Conservation (phyloP, 2,888 invertebrate genomes). For the Entomobrya proxima region DNA sequence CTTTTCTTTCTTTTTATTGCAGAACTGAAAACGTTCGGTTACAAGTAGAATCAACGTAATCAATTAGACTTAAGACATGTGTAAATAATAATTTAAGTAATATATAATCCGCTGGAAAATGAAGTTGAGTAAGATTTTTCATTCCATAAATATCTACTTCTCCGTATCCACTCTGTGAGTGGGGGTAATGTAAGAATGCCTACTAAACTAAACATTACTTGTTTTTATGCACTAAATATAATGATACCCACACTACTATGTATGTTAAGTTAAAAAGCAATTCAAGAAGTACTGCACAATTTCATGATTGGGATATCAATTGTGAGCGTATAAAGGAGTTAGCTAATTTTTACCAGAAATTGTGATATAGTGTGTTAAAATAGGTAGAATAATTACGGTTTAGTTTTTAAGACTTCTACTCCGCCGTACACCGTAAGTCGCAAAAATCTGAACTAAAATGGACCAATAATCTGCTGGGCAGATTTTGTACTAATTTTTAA, state of each 20-base stretch:
- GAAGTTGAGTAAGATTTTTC: slow-evolving; percentile 4
- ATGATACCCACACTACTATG: too few relatives aligned
- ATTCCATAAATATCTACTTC: slow-evolving; percentile 7
- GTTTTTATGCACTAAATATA: too few relatives aligned
- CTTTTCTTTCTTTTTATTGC: slow-evolving; percentile 12
- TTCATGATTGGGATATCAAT: too few relatives aligned
- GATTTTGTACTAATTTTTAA: neutral
- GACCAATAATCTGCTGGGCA: slow-evolving; percentile 4
- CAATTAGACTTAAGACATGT: neutral
- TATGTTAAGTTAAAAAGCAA: neutral
- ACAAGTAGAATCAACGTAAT: neutral
- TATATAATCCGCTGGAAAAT: neutral
- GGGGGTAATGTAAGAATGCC: neutral
- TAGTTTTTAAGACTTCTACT: neutral
- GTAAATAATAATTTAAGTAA: neutral
- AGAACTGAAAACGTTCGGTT: slow-evolving; percentile 52
- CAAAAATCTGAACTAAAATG: neutral
- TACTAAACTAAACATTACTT: neutral
- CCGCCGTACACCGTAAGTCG: neutral
- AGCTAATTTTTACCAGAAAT: neutral
- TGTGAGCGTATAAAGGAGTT: neutral
- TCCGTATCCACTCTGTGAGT: slow-evolving; percentile 6
- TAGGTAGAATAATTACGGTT: neutral
- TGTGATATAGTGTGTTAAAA: neutral
- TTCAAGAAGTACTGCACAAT: too few relatives aligned